Percentiles rank a stretch among this genome's conserved stretches.
phyloP scores from a whole-genome alignment of 2,113 vertebrate species.

The Gallinago undulata region DNA sequence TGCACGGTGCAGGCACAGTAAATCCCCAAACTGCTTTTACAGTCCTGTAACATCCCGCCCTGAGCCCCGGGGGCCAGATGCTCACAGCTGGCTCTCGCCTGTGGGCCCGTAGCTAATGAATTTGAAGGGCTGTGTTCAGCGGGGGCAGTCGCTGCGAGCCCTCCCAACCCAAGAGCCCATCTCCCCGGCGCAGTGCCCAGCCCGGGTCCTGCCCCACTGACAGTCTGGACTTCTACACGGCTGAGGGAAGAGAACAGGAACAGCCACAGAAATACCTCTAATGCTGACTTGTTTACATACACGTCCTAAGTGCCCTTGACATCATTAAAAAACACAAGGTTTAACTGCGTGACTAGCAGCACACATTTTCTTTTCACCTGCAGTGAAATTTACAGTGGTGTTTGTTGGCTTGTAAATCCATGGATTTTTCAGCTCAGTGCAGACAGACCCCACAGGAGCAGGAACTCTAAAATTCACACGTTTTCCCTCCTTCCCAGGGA shows the following conservation, averaged over 20 bases:
- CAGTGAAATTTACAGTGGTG: slow-evolving; percentile 7
- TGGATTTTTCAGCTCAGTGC: neutral
- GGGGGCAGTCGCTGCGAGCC: neutral
- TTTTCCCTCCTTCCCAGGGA: slow-evolving; percentile 5
- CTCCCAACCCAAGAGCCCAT: neutral
- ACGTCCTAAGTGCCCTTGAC: slow-evolving; percentile 14
- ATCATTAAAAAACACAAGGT: neutral
- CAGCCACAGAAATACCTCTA: neutral
- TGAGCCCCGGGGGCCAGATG: slow-evolving; percentile 7
- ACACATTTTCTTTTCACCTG: slow-evolving; percentile 48
- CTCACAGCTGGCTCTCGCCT: neutral
- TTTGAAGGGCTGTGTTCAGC: neutral
- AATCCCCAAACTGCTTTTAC: neutral
- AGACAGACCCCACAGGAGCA: slow-evolving; percentile 21
- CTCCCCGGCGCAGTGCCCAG: rapidly evolving
- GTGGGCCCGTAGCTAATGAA: neutral
- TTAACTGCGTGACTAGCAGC: neutral
- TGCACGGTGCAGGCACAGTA: neutral
- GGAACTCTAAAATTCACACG: slow-evolving; percentile 52
- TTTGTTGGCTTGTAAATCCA: slow-evolving; percentile 42
- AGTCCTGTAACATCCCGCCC: neutral
- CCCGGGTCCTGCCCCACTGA: rapidly evolving
- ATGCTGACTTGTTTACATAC: neutral
- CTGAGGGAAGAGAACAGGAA: neutral
- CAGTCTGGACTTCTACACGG: rapidly evolving